These are phyloP conservation scores for Orientallactaga sibirica DNA, from an alignment of 2,797 vertebrate species.

Conservation along the genomic window DNA sequence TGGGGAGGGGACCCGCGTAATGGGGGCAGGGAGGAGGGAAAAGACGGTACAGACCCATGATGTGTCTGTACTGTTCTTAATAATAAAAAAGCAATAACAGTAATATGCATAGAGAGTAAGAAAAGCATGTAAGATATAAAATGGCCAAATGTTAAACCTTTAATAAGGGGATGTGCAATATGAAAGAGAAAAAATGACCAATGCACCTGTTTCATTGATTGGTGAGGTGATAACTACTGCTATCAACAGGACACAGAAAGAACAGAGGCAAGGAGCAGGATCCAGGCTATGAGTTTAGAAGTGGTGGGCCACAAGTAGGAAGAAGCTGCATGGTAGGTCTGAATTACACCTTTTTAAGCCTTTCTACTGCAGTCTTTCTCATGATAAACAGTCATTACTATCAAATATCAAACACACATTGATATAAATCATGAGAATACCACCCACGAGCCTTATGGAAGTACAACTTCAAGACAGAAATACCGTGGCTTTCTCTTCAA, in stretches of 20 bases:
- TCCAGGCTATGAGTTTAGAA: not conserved
- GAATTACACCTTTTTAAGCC: not conserved
- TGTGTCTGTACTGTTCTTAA: too few relatives aligned
- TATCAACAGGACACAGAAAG: not conserved
- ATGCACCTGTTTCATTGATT: not conserved
- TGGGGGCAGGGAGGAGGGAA: too few relatives aligned
- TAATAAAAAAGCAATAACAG: too few relatives aligned
- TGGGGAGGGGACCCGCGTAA: too few relatives aligned
- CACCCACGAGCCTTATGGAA: not conserved
- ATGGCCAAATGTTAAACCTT: not conserved
- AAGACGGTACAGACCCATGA: too few relatives aligned
- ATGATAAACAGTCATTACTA: too few relatives aligned
- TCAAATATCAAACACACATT: not conserved
- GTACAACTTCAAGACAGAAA: not conserved
- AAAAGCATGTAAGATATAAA: not conserved
- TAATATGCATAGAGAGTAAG: not conserved
- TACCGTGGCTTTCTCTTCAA: not conserved
- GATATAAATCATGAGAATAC: not conserved
- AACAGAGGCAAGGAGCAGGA: not conserved
- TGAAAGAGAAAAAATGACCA: too few relatives aligned
- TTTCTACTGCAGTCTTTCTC: not conserved
- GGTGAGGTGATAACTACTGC: not conserved
- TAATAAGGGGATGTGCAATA: too few relatives aligned
- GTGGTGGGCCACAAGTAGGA: too few relatives aligned
- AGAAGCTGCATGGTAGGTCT: too few relatives aligned